A percentile compares a stretch with the other conserved stretches of the same genome.
These are phyloP conservation scores for Dipus sagitta DNA, from an alignment of 2,797 vertebrate genomes.

Conservation along the genomic window DNA sequence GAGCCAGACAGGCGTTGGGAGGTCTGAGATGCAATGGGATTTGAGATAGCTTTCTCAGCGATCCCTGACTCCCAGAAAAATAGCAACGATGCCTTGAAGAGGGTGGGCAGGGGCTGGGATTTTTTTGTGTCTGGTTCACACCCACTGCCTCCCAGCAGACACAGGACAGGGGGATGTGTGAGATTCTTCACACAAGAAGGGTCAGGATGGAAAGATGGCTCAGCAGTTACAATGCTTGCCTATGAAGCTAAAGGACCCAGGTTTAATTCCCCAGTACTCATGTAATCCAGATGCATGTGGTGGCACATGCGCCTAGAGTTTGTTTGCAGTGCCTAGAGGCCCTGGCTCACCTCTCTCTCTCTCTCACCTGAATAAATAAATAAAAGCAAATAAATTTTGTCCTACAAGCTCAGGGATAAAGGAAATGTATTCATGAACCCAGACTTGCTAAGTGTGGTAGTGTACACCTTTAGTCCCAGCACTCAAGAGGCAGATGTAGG, in stretches of 20 bases:
- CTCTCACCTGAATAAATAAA: no score
- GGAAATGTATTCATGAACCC: neutral
- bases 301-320: no score
- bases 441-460: neutral
- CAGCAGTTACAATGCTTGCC: neutral
- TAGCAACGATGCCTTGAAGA: neutral
- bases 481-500: no score
- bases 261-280: no score
- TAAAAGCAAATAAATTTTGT: neutral
- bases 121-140: neutral
- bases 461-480: no score
- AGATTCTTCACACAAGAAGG: neutral
- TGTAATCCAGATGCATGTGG: no score
- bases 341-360: no score
- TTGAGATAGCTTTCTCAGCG: neutral
- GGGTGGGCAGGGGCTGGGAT: neutral
- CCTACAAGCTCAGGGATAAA: slow-evolving; percentile 31
- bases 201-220: neutral
- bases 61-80: neutral
- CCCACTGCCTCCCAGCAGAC: neutral
- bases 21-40: neutral
- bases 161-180: neutral
- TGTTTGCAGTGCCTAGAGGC: no score
- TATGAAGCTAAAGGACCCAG: no score
- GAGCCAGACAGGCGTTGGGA: neutral